Evolutionary conservation across 2,113 vertebrate genomes (phyloP), one percentile per base, ranked within the genome.

Genomic region (Vulpes lagopus): DNA sequence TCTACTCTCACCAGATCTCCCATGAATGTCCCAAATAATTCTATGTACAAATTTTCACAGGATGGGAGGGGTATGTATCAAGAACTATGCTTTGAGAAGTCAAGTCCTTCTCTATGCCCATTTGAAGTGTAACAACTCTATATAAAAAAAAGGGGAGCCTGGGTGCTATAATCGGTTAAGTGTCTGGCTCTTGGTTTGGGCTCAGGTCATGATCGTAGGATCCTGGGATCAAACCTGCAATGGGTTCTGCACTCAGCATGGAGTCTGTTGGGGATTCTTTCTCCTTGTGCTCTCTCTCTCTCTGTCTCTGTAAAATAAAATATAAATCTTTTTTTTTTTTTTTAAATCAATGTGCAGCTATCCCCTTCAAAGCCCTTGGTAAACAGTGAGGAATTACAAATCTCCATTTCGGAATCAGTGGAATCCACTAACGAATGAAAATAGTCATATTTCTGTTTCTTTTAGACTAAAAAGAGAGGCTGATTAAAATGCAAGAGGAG

Each of bases 331-430:
- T 43, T 43, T 43, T 43, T 43, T 43, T 43, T 43, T 43, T 43
- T 43, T 43, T 43, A 5, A 43, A 43, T 43, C 43, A 98, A 83
- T 94, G 95, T 96, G 98, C 92, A 95, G 94, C 60, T 96, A 97
- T 94, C 98, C 91, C 90, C 97, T 96, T 97, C 83, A 96, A 97
- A 98, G 89, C 60, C 91, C 80, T 86, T 97, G 97, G 97, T 96
- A 98, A 98, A 96, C 94, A 98, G 97, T 96, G 98, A 98, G 92
- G 96, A 98, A 98, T 98, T 97, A 97, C 95, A 98, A 98, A 97
- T 98, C 96, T 98, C 94, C 87, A 97, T 64, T 98, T 98, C 97
- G 91, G 95, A 98, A 96, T 96, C 91, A 98, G 98, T 83, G 97
- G 98, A 98, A 96, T 79, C 96, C 25, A 95, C 97, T 95, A 94